Percentiles rank a stretch among this genome's conserved stretches.
Conservation (phyloP, 2,797 vertebrate genomes). For the Xerus rutilus region DNA sequence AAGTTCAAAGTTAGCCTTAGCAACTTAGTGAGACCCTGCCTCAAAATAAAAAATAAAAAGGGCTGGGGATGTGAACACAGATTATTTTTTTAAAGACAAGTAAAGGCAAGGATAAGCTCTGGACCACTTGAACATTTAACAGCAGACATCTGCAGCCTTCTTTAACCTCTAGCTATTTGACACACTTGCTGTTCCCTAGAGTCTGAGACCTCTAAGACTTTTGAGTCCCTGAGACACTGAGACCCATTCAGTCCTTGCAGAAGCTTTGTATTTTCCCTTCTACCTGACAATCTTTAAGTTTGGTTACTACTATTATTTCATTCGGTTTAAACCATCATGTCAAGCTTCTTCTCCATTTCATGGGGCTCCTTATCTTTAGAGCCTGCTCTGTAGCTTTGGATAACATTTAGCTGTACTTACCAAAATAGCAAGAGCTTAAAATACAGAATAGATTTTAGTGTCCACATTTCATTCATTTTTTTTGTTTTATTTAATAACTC, state of each 20-base stretch:
- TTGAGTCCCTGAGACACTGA: neutral
- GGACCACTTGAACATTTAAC: neutral
- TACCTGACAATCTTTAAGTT: neutral
- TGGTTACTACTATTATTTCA: neutral
- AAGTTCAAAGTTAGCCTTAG: too few species aligned
- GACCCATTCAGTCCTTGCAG: neutral
- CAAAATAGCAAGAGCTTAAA: neutral
- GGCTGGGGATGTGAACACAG: neutral
- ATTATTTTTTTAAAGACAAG: constrained; percentile 5
- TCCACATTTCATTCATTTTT: neutral
- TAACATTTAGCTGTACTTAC: neutral
- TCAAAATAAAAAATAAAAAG: too few species aligned
- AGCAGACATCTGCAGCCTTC: neutral
- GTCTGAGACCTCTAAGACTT: neutral
- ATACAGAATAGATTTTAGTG: neutral
- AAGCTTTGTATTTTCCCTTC: neutral
- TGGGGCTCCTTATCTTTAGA: neutral
- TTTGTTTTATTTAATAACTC: neutral
- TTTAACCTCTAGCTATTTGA: neutral
- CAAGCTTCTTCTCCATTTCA: neutral
- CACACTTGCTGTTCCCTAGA: neutral
- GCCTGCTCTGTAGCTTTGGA: neutral
- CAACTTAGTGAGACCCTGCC: too few species aligned
- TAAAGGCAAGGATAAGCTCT: neutral
- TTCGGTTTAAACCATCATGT: neutral